Evolutionary conservation across 2,113 vertebrate species (phyloP).

Genomic region (Apistogramma diplotaenia): DNA sequence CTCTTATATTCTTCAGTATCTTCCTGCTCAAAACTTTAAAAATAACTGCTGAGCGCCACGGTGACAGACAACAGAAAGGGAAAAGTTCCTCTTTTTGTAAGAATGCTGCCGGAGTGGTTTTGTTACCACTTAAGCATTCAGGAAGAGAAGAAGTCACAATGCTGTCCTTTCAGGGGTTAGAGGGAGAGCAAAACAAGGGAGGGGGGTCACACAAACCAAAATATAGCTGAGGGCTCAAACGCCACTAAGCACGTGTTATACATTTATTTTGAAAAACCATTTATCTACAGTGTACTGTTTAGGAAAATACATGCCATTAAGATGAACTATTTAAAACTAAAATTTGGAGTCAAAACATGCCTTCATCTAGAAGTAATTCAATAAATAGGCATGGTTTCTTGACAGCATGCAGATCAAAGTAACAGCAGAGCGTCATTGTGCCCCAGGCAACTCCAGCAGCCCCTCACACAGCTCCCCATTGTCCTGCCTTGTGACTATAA

Average conservation of each 20-base stretch:
- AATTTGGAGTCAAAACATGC: not conserved
- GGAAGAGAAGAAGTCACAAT: constrained; percentile 60
- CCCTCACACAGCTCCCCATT: constrained; percentile 50
- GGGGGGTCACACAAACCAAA: constrained; percentile 54
- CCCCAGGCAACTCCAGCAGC: constrained; percentile 25
- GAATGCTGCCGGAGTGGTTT: constrained; percentile 47
- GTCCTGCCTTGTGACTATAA: constrained; percentile 67
- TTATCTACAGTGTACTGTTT: not conserved
- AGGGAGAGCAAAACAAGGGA: constrained; percentile 33
- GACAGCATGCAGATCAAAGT: constrained; percentile 42
- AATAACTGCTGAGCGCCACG: not conserved
- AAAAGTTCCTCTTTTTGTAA: constrained; percentile 46
- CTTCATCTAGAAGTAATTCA: not conserved
- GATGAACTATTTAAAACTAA: not conserved
- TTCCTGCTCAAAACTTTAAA: not conserved
- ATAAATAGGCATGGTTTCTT: not conserved
- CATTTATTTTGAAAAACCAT: constrained; percentile 1
- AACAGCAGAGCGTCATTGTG: constrained; percentile 7
- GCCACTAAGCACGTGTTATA: constrained; percentile 25
- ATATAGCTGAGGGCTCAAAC: constrained; percentile 36
- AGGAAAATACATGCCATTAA: not conserved
- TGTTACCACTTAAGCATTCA: constrained; percentile 33
- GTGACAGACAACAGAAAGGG: constrained; percentile 1
- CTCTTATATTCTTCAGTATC: not conserved
- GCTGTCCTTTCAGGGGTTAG: constrained; percentile 52